Conservation (phyloP, 2,797 vertebrate species). For the Manis pentadactyla region DNA sequence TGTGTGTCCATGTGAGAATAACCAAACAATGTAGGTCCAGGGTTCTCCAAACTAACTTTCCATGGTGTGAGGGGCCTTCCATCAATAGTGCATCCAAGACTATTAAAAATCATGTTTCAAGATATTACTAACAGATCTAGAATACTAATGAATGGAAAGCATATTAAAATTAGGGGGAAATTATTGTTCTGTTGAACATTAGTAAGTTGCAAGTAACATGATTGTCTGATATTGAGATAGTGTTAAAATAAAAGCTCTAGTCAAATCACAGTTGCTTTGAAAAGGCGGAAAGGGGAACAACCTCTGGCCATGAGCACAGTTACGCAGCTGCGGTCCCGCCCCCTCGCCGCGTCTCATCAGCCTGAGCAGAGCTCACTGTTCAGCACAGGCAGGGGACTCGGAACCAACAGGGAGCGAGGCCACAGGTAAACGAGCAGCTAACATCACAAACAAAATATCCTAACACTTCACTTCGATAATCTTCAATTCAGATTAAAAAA, state of each 20-base stretch:
- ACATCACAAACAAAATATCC: neutral
- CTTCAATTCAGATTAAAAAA: neutral
- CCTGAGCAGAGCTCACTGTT: neutral
- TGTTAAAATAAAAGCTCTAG: neutral
- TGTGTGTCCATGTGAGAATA: neutral
- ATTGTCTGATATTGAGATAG: neutral
- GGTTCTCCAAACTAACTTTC: slow-evolving; percentile 83
- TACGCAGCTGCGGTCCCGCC: neutral
- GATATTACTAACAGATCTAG: slow-evolving; percentile 70
- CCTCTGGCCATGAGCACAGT: neutral
- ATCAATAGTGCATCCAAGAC: slow-evolving; percentile 81
- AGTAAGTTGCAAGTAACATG: slow-evolving; percentile 52
- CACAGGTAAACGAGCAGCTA: neutral
- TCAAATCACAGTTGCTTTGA: neutral
- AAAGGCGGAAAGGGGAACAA: neutral
- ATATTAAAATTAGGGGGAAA: neutral
- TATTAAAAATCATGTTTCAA: slow-evolving; percentile 76
- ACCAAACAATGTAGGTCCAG: slow-evolving; percentile 79
- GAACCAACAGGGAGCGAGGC: neutral
- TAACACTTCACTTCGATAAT: neutral
- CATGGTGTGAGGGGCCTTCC: slow-evolving; percentile 74
- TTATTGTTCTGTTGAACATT: slow-evolving; percentile 44
- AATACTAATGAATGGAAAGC: slow-evolving; percentile 63
- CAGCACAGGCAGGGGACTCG: neutral
- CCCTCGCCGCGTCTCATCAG: neutral